These are phyloP conservation scores for Trissolcus japonicus DNA, from an alignment of 2,888 invertebrate genomes.

Conservation along the genomic window DNA sequence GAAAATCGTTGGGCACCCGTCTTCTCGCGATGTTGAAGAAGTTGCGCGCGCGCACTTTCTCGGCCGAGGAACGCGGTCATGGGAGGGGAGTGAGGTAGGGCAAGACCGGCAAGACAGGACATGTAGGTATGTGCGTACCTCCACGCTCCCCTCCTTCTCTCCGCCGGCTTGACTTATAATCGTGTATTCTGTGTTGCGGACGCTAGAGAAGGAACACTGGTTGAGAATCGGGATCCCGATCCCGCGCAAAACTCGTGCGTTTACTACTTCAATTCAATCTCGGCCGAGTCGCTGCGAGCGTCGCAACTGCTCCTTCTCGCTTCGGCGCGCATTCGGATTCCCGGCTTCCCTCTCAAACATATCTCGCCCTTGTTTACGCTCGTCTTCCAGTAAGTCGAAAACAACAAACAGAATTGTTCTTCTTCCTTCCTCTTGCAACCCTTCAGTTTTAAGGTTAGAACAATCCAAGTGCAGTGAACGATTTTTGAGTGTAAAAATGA, in stretches of 20 bases:
- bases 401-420: background rate
- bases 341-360: constrained; percentile 20
- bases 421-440: too few species aligned
- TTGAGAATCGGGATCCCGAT: constrained; percentile 21
- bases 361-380: constrained; percentile 10
- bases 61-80: background rate
- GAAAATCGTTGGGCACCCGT: constrained; percentile 6
- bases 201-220: constrained; percentile 27
- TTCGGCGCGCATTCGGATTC: constrained; percentile 43
- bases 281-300: constrained; percentile 42
- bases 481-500: too few species aligned
- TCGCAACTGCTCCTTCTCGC: constrained; percentile 12
- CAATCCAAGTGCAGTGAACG: too few species aligned
- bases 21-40: constrained; percentile 8
- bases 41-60: constrained; percentile 4
- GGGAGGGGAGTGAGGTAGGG: background rate
- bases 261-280: constrained; percentile 30
- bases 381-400: constrained; percentile 4
- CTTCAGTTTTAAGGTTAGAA: background rate
- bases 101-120: constrained; percentile 29
- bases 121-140: constrained; percentile 30
- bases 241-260: constrained; percentile 45
- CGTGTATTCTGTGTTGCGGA: constrained; percentile 19
- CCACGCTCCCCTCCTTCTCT: constrained; percentile 10
- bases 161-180: constrained; percentile 31